Base-by-base conservation (phyloP, 2,113 vertebrate genomes). In the Callorhinus ursinus region DNA sequence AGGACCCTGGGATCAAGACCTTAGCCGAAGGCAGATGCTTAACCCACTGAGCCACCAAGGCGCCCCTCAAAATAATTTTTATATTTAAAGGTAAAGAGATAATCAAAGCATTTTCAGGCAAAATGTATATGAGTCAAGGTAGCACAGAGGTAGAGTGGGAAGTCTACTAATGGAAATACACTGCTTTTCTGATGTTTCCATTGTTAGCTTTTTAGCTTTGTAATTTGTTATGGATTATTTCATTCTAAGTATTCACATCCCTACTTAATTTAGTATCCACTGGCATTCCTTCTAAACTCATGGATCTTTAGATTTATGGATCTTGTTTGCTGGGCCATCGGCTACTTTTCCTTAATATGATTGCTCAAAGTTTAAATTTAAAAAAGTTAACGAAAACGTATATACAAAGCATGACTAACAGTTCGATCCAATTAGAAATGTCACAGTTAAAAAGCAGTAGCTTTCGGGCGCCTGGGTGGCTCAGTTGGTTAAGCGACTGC, bases 31-130 rank as follows among this genome's bases (percentile, higher is more conserved):
- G 16, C 3, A 4, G 67, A 69, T 8, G 18, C 33, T 69, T 69
- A 69, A 69, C 18, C 8, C 0, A 36, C 33, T 69, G 18, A 69
- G 33, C 33, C 33, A 69, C 33, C 33, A 1, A 69, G 67, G 33
- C 8, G 4, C 33, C 67, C 67, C 67, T 80, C 67, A 77, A 88
- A 71, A 87, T 24, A 69, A 63, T 51, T 91, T 84, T 84, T 88
- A 67, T 72, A 84, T 88, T 67, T 93, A 88, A 91, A 63, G 10
- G 14, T 90, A 90, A 93, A 96, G 5, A 91, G 39, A 63, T 46
- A 71, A 74, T 84, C 21, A 57, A 55, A 90, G 18, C 9, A 87
- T 82, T 87, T 93, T 18, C 5, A 42, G 24, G 11, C 5, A 67
- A 91, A 88, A 79, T 83, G 49, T 26, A 33, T 28, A 76, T 3